Conservation (phyloP, 1,140 invertebrate genomes). For the Portunus trituberculatus region DNA sequence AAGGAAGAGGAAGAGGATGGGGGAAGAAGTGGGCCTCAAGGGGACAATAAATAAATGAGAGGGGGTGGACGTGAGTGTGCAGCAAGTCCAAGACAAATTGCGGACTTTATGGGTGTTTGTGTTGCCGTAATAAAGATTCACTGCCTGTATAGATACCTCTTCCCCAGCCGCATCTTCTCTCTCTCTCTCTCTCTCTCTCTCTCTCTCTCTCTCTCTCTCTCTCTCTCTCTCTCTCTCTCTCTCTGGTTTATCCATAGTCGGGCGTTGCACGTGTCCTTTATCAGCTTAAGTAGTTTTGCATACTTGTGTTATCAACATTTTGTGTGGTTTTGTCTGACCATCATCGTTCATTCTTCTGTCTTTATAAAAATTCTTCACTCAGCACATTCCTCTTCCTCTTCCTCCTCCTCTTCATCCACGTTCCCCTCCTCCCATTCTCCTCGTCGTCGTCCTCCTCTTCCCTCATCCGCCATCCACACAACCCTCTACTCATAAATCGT, state of each 20-base stretch:
- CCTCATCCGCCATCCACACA: neutral
- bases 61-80: neutral
- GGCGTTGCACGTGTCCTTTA: neutral
- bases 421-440: neutral
- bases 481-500: constrained; percentile 13
- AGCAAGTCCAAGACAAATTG: neutral
- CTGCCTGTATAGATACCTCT: neutral
- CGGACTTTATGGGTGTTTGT: constrained; percentile 3
- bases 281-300: neutral
- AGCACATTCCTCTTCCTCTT: no score
- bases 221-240: constrained; percentile 27
- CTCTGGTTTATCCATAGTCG: neutral
- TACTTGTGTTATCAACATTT: no score
- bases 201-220: constrained; percentile 10
- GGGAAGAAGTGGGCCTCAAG: neutral
- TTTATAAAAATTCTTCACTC: no score
- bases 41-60: neutral
- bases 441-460: neutral
- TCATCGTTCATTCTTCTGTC: neutral
- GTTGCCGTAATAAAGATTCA: constrained; percentile 22
- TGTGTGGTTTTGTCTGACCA: neutral
- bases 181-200: constrained; percentile 14
- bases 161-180: neutral
- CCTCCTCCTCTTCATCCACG: no score
- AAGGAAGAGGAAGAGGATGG: neutral